Conservation (phyloP, 2,113 vertebrate genomes). For the Acrocephalus arundinaceus region DNA sequence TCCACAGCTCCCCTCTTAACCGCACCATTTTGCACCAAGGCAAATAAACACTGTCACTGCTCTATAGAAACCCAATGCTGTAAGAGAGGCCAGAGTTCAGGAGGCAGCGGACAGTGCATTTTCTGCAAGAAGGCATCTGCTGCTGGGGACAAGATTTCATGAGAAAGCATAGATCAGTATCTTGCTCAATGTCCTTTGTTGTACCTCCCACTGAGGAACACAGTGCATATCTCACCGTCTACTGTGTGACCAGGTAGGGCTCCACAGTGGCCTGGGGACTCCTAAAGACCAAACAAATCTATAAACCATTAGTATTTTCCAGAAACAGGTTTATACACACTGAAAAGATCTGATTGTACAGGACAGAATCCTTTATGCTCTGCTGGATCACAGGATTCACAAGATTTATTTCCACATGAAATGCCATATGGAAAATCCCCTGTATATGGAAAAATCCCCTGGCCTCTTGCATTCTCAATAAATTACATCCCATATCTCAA, state of each 20-base stretch:
- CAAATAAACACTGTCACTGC: background rate
- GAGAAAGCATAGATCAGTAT: background rate
- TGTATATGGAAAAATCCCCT: background rate
- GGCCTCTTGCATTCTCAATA: background rate
- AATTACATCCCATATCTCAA: background rate
- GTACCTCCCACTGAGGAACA: background rate
- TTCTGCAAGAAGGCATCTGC: background rate
- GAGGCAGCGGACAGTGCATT: background rate
- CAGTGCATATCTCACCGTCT: accelerated
- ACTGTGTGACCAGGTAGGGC: background rate
- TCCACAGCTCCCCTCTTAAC: background rate
- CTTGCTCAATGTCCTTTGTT: background rate
- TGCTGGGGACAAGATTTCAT: background rate
- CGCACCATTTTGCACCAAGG: background rate
- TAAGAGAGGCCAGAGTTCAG: background rate
- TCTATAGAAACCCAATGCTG: background rate
- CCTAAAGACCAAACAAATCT: background rate
- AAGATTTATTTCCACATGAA: background rate
- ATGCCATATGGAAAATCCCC: background rate
- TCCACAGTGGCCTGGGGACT: background rate
- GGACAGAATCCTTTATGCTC: background rate
- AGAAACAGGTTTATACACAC: background rate
- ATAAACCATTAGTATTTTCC: background rate
- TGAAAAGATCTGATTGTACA: background rate
- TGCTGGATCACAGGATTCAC: background rate